A percentile compares a stretch with the other conserved stretches of the same genome.
Conservation (phyloP, 1,140 invertebrate species). For the Ips typographus region DNA sequence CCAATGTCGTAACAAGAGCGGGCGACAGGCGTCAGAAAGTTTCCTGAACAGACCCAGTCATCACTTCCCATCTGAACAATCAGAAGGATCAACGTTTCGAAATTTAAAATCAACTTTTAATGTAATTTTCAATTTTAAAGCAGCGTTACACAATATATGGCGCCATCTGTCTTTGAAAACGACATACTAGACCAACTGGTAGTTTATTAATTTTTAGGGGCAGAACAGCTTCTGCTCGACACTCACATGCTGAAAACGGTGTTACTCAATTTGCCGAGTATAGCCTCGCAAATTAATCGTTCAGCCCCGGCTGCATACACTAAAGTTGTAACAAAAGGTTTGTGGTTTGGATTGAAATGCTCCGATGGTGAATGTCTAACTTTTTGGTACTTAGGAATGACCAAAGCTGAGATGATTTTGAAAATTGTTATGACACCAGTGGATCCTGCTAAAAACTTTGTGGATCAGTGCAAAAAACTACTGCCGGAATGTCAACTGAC, state of each 20-base stretch:
- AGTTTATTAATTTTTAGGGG: constrained; percentile 54
- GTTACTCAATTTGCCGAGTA: constrained; percentile 90
- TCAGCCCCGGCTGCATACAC: constrained; percentile 84
- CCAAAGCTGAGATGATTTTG: constrained; percentile 96
- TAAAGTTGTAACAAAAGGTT: constrained; percentile 85
- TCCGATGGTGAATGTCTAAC: no score
- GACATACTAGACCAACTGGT: background rate
- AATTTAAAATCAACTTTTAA: background rate
- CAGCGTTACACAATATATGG: background rate
- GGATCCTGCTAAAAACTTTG: constrained; percentile 83
- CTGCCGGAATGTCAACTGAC: constrained; percentile 85
- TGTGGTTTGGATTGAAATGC: background rate
- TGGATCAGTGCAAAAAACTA: constrained; percentile 87
- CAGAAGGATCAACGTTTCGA: constrained; percentile 1
- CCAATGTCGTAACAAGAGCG: constrained; percentile 5
- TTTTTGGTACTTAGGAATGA: constrained; percentile 64
- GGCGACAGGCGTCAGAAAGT: constrained; percentile 3
- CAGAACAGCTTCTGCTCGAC: constrained; percentile 96
- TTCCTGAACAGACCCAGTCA: background rate
- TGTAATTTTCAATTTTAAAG: background rate
- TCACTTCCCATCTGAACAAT: constrained; percentile 9
- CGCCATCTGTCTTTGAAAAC: constrained; percentile 46
- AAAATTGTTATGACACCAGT: constrained; percentile 97
- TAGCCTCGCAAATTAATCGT: constrained; percentile 82
- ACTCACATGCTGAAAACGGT: constrained; percentile 97